These are phyloP conservation scores for Sylvilagus floridanus DNA, from an alignment of 2,797 vertebrate genomes.

Conservation along the genomic window DNA sequence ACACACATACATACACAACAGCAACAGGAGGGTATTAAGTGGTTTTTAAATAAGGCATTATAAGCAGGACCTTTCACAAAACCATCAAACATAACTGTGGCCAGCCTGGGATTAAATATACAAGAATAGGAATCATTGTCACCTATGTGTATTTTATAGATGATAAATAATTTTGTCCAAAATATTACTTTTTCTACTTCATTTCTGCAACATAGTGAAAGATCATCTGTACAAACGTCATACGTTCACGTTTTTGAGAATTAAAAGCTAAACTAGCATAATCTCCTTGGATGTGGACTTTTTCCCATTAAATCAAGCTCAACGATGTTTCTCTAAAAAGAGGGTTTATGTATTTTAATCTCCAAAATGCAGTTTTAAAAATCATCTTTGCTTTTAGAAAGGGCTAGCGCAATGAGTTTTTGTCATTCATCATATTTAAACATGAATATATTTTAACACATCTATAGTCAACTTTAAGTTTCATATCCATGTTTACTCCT, in stretches of 20 bases:
- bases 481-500: background rate
- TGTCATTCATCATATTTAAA: slow-evolving; percentile 30
- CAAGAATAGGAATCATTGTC: background rate
- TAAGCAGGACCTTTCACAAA: background rate
- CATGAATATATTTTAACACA: slow-evolving; percentile 28
- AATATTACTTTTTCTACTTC: slow-evolving; percentile 43
- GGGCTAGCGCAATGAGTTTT: background rate
- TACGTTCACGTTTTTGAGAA: background rate
- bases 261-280: background rate
- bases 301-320: background rate
- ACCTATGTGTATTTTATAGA: background rate
- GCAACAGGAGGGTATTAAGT: background rate
- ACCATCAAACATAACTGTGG: background rate
- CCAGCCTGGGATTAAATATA: background rate
- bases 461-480: background rate
- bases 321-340: slow-evolving; percentile 1
- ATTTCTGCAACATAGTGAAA: slow-evolving; percentile 28
- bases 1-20: no score
- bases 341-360: slow-evolving; percentile 28
- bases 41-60: background rate
- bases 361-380: slow-evolving; percentile 26
- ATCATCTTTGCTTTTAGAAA: slow-evolving; percentile 38
- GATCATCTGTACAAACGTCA: slow-evolving; percentile 6
- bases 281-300: background rate
- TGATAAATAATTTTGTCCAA: slow-evolving; percentile 25